A percentile compares a stretch with the other conserved stretches of the same genome.
Conservation (phyloP, 2,113 vertebrate species). For the Lanius ludovicianus region DNA sequence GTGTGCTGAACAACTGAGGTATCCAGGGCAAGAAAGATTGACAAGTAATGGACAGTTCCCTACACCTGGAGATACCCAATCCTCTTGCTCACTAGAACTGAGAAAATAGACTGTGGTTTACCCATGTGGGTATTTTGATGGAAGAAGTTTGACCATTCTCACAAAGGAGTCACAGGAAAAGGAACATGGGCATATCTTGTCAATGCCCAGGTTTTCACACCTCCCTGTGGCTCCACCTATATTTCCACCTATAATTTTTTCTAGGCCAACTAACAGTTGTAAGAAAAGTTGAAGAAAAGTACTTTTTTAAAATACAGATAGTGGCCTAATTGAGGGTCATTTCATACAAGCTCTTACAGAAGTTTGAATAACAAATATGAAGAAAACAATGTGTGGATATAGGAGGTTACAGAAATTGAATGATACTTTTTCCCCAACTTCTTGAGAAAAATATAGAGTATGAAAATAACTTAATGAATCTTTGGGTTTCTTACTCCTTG, state of each 20-base stretch:
- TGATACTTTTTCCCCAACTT: fast-evolving
- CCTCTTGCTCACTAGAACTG: background rate
- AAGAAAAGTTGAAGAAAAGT: background rate
- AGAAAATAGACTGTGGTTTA: background rate
- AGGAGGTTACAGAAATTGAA: background rate
- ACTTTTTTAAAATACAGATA: background rate
- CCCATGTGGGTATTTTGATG: background rate
- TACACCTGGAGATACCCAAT: background rate
- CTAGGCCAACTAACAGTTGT: fast-evolving
- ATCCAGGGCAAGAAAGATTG: background rate
- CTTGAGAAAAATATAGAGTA: background rate
- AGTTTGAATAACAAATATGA: background rate
- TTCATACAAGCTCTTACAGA: background rate
- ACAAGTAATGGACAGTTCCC: fast-evolving
- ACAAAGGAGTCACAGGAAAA: background rate
- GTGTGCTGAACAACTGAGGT: background rate
- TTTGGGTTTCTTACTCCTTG: fast-evolving
- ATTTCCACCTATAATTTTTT: background rate
- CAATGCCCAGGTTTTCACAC: background rate
- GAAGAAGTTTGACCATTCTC: background rate
- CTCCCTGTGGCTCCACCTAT: background rate
- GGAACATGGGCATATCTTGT: background rate
- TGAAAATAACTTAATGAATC: background rate
- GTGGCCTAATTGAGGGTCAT: background rate
- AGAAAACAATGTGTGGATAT: background rate